Conservation (phyloP, 2,888 invertebrate genomes). For the Mongoloraphidia duomilia region DNA sequence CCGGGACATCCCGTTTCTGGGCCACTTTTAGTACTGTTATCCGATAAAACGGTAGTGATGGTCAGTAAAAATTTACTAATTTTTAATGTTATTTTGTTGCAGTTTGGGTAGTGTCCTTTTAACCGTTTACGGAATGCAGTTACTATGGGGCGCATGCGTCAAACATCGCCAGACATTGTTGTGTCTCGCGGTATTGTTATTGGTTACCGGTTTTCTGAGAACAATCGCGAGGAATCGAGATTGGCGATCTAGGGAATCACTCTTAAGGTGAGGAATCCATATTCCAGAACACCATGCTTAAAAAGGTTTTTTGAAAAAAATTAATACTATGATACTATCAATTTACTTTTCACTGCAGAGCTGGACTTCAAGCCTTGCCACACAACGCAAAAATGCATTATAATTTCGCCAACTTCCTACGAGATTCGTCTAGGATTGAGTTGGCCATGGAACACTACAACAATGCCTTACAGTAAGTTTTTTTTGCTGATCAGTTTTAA, state of each 20-base stretch:
- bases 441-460: conserved; percentile 65
- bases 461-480: conserved; percentile 58
- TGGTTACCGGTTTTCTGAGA: conserved; percentile 47
- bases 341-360: conserved; percentile 37
- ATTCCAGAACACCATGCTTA: background rate
- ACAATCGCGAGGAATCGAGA: conserved; percentile 57
- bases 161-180: conserved; percentile 34
- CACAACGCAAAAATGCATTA: conserved; percentile 85
- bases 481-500: background rate
- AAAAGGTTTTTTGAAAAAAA: background rate
- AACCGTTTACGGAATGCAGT: conserved; percentile 58
- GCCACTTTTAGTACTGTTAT: no score
- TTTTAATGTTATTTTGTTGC: conserved; percentile 21
- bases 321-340: background rate
- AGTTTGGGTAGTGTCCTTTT: conserved; percentile 70
- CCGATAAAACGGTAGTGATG: no score
- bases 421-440: conserved; percentile 58
- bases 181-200: conserved; percentile 38
- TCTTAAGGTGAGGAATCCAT: conserved; percentile 45
- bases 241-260: conserved; percentile 63
- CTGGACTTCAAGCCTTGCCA: conserved; percentile 63
- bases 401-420: conserved; percentile 75
- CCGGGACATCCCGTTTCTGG: no score
- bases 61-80: no score
- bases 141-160: conserved; percentile 41